Percentiles rank a stretch among this genome's conserved stretches.
Conservation (phyloP, 2,113 vertebrate species). For the Corvus moneduloides region DNA sequence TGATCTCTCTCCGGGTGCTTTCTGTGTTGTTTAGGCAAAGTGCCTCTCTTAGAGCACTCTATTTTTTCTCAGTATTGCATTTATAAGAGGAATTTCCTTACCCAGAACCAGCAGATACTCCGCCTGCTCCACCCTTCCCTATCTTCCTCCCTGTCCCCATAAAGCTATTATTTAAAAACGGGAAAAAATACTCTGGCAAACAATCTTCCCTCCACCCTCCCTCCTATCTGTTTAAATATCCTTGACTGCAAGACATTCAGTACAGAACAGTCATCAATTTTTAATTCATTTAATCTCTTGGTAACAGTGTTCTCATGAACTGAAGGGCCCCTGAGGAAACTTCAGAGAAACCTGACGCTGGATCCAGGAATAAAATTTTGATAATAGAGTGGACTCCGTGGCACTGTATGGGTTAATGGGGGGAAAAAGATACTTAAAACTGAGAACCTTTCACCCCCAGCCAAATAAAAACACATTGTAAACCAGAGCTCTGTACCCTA, state of each 20-base stretch:
- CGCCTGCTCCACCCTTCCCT: background rate
- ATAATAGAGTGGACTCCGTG: background rate
- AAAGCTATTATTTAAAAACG: constrained; percentile 53
- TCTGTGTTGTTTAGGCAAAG: background rate
- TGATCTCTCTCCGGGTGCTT: background rate
- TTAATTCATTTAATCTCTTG: constrained; percentile 76
- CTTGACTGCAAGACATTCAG: constrained; percentile 69
- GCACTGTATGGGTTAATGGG: constrained; percentile 7
- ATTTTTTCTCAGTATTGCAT: background rate
- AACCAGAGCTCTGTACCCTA: background rate
- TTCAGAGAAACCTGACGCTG: constrained; percentile 48
- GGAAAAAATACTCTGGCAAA: constrained; percentile 10
- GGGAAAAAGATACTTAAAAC: constrained; percentile 11
- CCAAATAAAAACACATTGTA: constrained; percentile 1
- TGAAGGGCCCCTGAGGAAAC: constrained; percentile 68
- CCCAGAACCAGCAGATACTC: background rate
- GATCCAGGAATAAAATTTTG: background rate
- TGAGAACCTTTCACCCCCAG: constrained; percentile 22
- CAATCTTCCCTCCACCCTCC: background rate
- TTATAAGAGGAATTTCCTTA: constrained; percentile 4
- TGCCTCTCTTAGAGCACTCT: background rate
- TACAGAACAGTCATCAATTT: constrained; percentile 75
- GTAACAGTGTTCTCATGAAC: constrained; percentile 69
- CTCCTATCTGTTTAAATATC: constrained; percentile 71
- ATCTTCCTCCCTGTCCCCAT: background rate